phyloP scores from a whole-genome alignment of 64 coral and sea anemone species.

The Stylophora pistillata region DNA sequence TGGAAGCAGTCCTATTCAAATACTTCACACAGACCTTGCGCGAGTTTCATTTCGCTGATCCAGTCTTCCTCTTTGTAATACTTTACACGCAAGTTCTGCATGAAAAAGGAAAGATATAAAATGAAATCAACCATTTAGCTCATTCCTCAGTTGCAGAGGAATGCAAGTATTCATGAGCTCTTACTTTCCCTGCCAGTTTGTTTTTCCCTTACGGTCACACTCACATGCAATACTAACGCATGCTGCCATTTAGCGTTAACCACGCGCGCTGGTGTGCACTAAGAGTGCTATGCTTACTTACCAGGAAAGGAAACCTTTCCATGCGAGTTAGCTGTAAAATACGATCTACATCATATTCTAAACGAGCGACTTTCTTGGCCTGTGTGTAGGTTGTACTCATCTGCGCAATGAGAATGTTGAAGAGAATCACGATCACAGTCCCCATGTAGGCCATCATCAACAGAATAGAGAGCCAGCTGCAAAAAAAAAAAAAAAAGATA shows the following conservation, averaged over 20 bases:
- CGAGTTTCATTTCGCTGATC: constrained; percentile 83
- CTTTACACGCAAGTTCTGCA: constrained; percentile 60
- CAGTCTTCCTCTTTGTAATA: constrained; percentile 85
- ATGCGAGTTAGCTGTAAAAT: constrained; percentile 75
- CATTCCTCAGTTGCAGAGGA: too few species aligned
- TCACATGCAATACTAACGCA: too few species aligned
- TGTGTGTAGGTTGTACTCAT: constrained; percentile 77
- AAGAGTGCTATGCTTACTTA: background rate
- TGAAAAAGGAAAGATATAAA: background rate
- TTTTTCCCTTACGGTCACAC: too few species aligned
- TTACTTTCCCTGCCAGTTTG: too few species aligned
- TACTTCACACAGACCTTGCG: constrained; percentile 55
- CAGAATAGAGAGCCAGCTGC: constrained; percentile 72
- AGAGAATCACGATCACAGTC: constrained; percentile 66
- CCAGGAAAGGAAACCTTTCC: constrained; percentile 62
- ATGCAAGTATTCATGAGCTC: too few species aligned
- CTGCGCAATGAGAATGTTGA: constrained; percentile 88
- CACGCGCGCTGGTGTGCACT: too few species aligned
- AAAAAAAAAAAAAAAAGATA: background rate
- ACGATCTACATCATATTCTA: constrained; percentile 79
- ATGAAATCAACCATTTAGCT: background rate
- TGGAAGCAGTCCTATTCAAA: too few species aligned
- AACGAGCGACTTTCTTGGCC: constrained; percentile 66
- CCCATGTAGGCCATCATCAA: constrained; percentile 82
- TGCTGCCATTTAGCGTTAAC: background rate